Conservation (phyloP, 2,113 vertebrate genomes). For the Recurvirostra avosetta region DNA sequence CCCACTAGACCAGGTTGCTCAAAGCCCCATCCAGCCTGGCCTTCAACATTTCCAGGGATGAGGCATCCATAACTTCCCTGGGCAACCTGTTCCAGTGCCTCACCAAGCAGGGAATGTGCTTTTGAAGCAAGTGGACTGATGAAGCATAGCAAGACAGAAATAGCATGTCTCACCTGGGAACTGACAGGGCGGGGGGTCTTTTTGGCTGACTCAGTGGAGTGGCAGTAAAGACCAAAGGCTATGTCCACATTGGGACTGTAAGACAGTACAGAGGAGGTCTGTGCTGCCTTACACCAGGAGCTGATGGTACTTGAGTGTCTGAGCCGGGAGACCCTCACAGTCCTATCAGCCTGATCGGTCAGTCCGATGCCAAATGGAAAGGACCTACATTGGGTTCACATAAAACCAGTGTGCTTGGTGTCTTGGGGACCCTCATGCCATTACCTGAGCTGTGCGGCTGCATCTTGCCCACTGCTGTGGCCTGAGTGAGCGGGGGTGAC, state of each 20-base stretch:
- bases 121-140: background rate
- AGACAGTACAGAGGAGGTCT: background rate
- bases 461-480: background rate
- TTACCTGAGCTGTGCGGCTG: background rate
- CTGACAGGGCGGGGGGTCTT: background rate
- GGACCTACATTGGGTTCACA: background rate
- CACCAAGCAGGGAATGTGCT: background rate
- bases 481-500: background rate
- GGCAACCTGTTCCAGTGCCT: too few relatives aligned
- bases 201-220: background rate
- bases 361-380: background rate
- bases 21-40: too few relatives aligned
- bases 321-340: background rate
- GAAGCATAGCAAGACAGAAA: background rate
- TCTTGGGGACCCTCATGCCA: background rate
- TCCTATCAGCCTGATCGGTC: background rate
- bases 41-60: too few relatives aligned
- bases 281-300: background rate
- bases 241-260: background rate
- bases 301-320: background rate
- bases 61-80: too few relatives aligned
- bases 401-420: background rate
- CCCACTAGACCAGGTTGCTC: too few relatives aligned
- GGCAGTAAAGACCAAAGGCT: background rate
- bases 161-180: background rate